phyloP scores from a whole-genome alignment of 2,888 invertebrate genomes.

The Aphrophora alni region DNA sequence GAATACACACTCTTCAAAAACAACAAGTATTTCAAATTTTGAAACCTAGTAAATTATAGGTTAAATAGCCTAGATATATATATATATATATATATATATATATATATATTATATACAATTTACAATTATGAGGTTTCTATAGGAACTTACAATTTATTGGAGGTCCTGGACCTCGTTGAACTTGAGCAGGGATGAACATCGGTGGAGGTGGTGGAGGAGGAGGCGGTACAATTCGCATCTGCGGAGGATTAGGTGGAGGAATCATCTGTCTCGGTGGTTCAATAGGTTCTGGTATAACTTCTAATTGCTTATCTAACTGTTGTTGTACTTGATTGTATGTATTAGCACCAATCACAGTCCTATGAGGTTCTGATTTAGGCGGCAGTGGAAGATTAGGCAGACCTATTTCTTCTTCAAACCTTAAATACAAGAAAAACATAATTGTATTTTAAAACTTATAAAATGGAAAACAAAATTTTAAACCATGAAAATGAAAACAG shows the following conservation, averaged over 20 bases:
- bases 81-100: no score
- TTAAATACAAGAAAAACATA: slow-evolving; percentile 55
- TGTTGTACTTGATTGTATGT: slow-evolving; percentile 73
- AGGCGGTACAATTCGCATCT: slow-evolving; percentile 38
- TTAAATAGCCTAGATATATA: no score
- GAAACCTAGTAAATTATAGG: no score
- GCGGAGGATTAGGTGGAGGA: slow-evolving; percentile 30
- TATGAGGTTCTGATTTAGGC: slow-evolving; percentile 62
- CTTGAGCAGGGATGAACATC: slow-evolving; percentile 75
- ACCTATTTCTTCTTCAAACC: slow-evolving; percentile 86
- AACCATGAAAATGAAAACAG: no score
- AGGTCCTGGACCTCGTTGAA: slow-evolving; percentile 53
- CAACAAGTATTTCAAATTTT: no score
- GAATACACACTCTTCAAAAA: no score
- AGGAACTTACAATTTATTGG: slow-evolving; percentile 54
- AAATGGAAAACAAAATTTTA: no score
- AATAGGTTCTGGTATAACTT: slow-evolving; percentile 22
- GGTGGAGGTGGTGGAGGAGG: slow-evolving; percentile 58
- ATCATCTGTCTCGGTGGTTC: slow-evolving; percentile 38
- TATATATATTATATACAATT: no score
- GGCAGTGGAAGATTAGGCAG: slow-evolving; percentile 50
- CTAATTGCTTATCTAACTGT: slow-evolving; percentile 61
- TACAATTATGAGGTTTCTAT: no score
- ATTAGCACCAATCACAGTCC: slow-evolving; percentile 69
- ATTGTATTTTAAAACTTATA: no score